Conservation (phyloP, 2,888 invertebrate genomes). For the Polydrusus tereticollis region DNA sequence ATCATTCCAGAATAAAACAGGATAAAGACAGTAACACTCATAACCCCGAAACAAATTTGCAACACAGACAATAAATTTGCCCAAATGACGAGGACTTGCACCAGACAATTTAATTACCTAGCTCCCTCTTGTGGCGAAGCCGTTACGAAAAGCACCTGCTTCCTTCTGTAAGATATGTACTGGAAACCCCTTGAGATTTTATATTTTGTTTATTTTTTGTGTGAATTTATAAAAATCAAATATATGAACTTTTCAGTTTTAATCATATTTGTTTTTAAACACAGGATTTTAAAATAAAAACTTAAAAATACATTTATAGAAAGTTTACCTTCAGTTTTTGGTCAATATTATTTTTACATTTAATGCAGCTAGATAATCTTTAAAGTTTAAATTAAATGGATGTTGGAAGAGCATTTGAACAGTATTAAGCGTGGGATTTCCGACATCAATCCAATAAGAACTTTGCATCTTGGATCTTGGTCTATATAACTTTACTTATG, state of each 20-base stretch:
- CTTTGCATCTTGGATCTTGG: constrained; percentile 44
- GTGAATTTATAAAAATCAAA: background rate
- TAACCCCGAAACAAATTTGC: constrained; percentile 65
- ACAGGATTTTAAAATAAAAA: no score
- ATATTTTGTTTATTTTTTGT: background rate
- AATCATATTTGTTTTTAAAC: no score
- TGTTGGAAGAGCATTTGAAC: constrained; percentile 53
- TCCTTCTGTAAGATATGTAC: constrained; percentile 46
- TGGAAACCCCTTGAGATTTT: background rate
- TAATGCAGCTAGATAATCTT: background rate
- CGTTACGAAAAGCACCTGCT: constrained; percentile 56
- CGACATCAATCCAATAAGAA: constrained; percentile 61
- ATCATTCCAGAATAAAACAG: constrained; percentile 54
- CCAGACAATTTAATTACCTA: constrained; percentile 67
- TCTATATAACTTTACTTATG: background rate
- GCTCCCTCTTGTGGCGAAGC: constrained; percentile 56
- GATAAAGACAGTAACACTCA: constrained; percentile 60
- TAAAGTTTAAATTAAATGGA: constrained; percentile 53
- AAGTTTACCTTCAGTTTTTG: no score
- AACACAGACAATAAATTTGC: constrained; percentile 64
- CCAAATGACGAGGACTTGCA: constrained; percentile 62
- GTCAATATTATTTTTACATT: background rate
- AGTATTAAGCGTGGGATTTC: constrained; percentile 60
- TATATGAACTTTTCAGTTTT: no score
- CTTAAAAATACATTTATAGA: no score